Conservation (phyloP, 2,113 vertebrate species). For the Brachionichthys hirsutus region DNA sequence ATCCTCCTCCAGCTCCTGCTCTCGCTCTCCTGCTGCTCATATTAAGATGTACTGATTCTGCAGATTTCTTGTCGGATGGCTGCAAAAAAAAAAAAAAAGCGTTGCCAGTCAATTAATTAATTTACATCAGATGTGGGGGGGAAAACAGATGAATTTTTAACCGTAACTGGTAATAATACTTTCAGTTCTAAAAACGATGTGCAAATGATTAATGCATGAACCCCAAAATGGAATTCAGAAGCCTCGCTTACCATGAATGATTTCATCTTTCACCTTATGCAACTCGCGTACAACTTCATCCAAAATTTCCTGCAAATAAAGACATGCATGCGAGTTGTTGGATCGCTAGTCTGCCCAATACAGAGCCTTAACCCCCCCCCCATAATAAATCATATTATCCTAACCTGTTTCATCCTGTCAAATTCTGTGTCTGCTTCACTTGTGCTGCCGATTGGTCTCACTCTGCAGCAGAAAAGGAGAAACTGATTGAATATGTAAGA, state of each 20-base stretch:
- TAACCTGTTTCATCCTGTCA: constrained; percentile 98
- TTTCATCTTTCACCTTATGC: constrained; percentile 98
- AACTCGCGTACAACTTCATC: constrained; percentile 98
- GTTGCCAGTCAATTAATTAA: no score
- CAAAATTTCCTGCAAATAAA: constrained; percentile 89
- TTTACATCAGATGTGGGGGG: no score
- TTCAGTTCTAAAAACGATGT: no score
- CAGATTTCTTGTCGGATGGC: constrained; percentile 98
- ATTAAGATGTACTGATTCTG: constrained; percentile 93
- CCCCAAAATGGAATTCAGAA: not conserved
- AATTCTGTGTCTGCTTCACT: constrained; percentile 93
- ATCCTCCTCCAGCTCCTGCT: constrained; percentile 69
- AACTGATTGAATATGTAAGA: not conserved
- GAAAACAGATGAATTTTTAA: no score
- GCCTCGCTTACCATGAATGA: constrained; percentile 90
- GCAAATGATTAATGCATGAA: no score
- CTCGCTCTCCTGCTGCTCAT: constrained; percentile 40
- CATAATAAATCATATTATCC: constrained; percentile 15
- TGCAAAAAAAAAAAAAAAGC: constrained; percentile 57
- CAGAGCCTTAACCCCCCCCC: not conserved
- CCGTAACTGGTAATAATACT: no score
- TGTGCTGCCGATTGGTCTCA: constrained; percentile 89
- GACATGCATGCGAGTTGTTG: not conserved
- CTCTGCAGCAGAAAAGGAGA: constrained; percentile 74
- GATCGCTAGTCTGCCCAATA: not conserved